Conservation (phyloP, 1,140 invertebrate genomes). For the Lasaia peninsularis region DNA sequence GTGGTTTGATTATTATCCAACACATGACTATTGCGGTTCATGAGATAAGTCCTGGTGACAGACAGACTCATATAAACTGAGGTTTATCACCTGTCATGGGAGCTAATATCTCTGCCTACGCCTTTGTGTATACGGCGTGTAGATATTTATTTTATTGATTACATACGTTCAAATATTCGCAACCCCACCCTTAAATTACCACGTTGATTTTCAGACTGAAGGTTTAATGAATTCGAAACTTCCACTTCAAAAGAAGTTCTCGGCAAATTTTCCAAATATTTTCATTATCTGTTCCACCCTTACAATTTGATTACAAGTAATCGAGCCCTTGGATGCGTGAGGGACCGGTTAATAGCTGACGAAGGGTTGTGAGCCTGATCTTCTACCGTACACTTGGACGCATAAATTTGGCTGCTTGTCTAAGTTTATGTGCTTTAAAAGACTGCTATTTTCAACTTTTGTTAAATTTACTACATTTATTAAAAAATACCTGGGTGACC, state of each 20-base stretch:
- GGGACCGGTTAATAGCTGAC: constrained; percentile 8
- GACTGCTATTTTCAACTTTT: too few relatives aligned
- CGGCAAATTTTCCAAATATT: constrained; percentile 35
- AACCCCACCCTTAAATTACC: background rate
- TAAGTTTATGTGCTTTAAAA: background rate
- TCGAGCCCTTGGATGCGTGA: constrained; percentile 19
- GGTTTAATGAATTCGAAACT: constrained; percentile 14
- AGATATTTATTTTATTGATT: too few relatives aligned
- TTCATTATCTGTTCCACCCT: constrained; percentile 39
- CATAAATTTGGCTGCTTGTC: background rate
- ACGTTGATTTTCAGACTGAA: constrained; percentile 4
- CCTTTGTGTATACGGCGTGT: too few relatives aligned
- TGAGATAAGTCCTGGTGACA: too few relatives aligned
- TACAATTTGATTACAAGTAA: constrained; percentile 45
- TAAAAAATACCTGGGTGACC: too few relatives aligned
- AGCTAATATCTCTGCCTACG: too few relatives aligned
- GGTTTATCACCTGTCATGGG: too few relatives aligned
- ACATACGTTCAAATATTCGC: background rate
- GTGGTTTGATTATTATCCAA: too few relatives aligned
- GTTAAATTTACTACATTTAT: too few relatives aligned
- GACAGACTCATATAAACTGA: too few relatives aligned
- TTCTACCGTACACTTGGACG: background rate
- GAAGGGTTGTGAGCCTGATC: background rate
- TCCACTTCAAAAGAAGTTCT: constrained; percentile 24
- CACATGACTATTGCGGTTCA: too few relatives aligned